Base-by-base conservation (phyloP, 2,888 invertebrate species). In the Mycogona germanica region DNA sequence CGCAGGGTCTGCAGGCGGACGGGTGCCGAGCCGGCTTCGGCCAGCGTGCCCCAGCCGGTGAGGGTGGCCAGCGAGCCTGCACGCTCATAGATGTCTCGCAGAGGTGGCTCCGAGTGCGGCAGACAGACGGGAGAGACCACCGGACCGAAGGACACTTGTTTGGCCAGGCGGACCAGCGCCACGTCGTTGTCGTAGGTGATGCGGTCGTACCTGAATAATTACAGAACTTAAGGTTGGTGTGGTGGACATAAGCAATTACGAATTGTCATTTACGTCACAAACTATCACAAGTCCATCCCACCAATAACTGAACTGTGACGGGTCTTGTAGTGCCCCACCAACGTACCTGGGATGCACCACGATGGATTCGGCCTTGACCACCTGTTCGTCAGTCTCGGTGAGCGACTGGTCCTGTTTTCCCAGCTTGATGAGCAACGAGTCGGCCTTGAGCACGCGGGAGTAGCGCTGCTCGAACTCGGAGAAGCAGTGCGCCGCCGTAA, bases 401-500 rank as follows among this genome's bases (percentile, higher is more conserved):
- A 32, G 41, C n/a, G 56, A 54, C 40, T 60, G 59, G 53, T 64
- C 62, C 55, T 61, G 51, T 53, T 62, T 62, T 9, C 64, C 64
- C 2, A 64, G 54, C 46, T 58, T 60, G 1, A 64, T 58, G 29
- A 57, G 48, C 1, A 63, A 50, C 17, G 59, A 28, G 5, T 58
- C 53, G 23, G 37, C 23, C 7, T 41, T 17, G 25, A 56, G 19
- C 12, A 37, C 3, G 21, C 41, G 21, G 17, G 17, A 19, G 32
- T 53, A 41, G 17, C 49, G 38, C 25, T 57, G 49, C 12, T 54
- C 19, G 25, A 53, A 56, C 7, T 59, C 50, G 3, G 40, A 51
- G 51, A 64, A 59, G 48, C 64, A 64, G 53, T 64, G 64, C 14
- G 63, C 64, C 1, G 64, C 64, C 6, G 64, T 64, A 1, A 61